Evolutionary conservation across 2,888 invertebrate species (phyloP), one percentile per base, ranked within the genome.

Genomic region (Ophraella communa): DNA sequence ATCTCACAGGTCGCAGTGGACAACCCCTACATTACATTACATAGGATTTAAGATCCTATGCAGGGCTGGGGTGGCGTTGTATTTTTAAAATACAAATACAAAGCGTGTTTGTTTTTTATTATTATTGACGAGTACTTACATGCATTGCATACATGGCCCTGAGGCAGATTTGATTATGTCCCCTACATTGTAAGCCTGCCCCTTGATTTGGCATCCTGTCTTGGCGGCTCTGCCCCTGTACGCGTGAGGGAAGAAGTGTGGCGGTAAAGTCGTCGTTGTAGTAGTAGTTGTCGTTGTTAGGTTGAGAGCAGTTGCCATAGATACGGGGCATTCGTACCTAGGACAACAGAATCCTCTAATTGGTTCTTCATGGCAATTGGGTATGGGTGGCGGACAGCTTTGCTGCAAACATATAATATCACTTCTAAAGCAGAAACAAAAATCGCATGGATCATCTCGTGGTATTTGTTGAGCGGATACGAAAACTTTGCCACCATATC

Each of bases 361-460:
- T 17, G 94, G 92, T 82, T 96, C 95, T 80, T 95, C 94, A 81
- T 92, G 93, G 77, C 96, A 96, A 63, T 93, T 92, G 54, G 91
- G 90, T 75, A 96, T 95, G 42, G 96, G 96, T 54, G 96, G 96
- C 57, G 96, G 96, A 83, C 96, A 96, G 77, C 95, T 95, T 83
- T 96, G 96, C 83, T 96, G 95, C 71, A 96, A 85, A 76, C 96
- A 96, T 77, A 96, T 96, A 75, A 96, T 96, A 79, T 96, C 95
- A 80, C 95, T 94, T 82, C 96, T 88, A 86, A 96, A 96, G 85
- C 96, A 96, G 90, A 96, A 96, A 83, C 96, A 96, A 86, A 96
- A 96, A 80, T 96, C 95, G 81, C 96, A 96, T 21, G 96, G 95
- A 84, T 96, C 95, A 74, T 95, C 94, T 74, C 96, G 87, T 42